Evolutionary conservation across 2,113 vertebrate species (phyloP).

Genomic region (Colossoma macropomum): DNA sequence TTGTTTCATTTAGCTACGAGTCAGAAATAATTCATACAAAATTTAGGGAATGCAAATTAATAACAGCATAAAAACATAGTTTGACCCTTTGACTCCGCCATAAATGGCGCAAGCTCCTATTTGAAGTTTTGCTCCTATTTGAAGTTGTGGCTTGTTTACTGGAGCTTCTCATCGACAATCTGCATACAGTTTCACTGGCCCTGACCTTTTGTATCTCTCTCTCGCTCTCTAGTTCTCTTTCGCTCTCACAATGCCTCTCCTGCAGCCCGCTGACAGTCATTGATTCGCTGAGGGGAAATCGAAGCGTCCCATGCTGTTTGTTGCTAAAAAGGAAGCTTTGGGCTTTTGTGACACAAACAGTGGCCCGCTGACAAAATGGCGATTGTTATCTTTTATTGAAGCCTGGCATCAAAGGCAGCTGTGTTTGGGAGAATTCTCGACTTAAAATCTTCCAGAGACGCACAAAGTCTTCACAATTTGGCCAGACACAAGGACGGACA

Average conservation of each 20-base stretch:
- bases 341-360: conserved; percentile 62
- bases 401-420: conserved; percentile 48
- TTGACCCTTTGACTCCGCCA: no score
- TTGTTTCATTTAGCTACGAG: no score
- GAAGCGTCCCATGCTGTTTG: conserved; percentile 66
- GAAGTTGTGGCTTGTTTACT: not conserved
- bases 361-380: conserved; percentile 68
- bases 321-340: conserved; percentile 60
- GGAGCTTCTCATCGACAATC: conserved; percentile 18
- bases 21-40: no score
- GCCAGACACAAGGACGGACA: conserved; percentile 36
- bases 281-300: conserved; percentile 67
- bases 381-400: conserved; percentile 71
- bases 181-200: conserved; percentile 29
- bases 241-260: conserved; percentile 62
- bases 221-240: conserved; percentile 34
- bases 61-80: no score
- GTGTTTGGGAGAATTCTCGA: conserved; percentile 64
- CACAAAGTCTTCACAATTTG: conserved; percentile 58
- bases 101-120: no score
- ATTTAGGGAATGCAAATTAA: no score
- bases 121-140: not conserved
- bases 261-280: conserved; percentile 63
- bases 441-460: conserved; percentile 52
- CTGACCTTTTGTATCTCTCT: conserved; percentile 63